Percentiles rank a stretch among this genome's conserved stretches.
phyloP scores from a whole-genome alignment of 1,140 invertebrate genomes.

The Ericerus pela region DNA sequence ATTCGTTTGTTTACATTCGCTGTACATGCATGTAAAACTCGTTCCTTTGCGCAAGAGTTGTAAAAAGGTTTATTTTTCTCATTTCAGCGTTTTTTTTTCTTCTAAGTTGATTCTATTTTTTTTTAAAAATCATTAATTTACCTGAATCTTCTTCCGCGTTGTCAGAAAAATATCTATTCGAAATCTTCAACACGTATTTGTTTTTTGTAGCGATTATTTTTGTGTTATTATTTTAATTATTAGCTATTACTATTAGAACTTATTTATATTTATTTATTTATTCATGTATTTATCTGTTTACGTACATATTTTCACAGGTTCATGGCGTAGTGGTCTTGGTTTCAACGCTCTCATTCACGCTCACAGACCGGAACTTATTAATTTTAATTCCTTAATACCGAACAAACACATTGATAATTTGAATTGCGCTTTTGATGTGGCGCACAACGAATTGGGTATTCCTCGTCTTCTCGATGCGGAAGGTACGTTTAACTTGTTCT shows the following conservation, averaged over 20 bases:
- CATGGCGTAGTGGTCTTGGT: slow-evolving; percentile 88
- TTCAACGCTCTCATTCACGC: slow-evolving; percentile 96
- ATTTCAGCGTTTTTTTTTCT: too few species aligned
- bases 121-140: too few species aligned
- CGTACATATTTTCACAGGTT: slow-evolving; percentile 49
- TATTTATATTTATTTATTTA: not conserved
- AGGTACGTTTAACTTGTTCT: too few species aligned
- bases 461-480: slow-evolving; percentile 65
- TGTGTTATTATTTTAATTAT: not conserved
- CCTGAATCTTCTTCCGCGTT: too few species aligned
- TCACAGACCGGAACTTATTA: slow-evolving; percentile 83
- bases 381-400: slow-evolving; percentile 59
- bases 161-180: too few species aligned
- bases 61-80: too few species aligned
- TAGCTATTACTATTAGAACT: not conserved
- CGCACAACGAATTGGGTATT: slow-evolving; percentile 80
- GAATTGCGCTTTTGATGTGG: slow-evolving; percentile 89
- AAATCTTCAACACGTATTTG: too few species aligned
- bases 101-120: too few species aligned
- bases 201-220: too few species aligned
- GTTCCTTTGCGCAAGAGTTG: too few species aligned
- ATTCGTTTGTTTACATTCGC: too few species aligned
- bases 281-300: not conserved
- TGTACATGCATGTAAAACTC: too few species aligned
- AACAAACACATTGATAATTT: slow-evolving; percentile 76